These are phyloP conservation scores for Buphagus erythrorhynchus DNA, from an alignment of 2,797 vertebrate genomes.

Conservation along the genomic window DNA sequence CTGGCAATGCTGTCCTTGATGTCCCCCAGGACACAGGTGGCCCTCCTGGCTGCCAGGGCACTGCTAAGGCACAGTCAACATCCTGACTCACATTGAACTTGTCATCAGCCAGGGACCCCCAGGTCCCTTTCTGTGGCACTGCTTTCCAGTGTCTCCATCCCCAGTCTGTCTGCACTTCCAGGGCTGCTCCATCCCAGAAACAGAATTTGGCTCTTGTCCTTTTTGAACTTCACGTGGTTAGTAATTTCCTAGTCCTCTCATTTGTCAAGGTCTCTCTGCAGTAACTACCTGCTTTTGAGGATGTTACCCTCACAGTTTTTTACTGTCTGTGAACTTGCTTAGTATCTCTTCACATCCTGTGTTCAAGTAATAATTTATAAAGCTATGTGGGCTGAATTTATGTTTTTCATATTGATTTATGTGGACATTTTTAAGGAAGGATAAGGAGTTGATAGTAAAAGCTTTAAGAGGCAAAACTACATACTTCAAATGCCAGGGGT, in stretches of 20 bases:
- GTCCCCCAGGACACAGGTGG: fast-evolving
- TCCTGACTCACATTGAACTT: fast-evolving
- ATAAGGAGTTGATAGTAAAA: neutral
- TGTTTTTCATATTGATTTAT: neutral
- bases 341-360: neutral
- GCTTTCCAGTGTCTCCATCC: neutral
- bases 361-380: neutral
- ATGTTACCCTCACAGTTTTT: neutral
- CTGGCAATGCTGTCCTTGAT: neutral
- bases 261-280: neutral
- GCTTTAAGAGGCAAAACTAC: neutral
- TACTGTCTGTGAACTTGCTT: neutral
- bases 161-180: no score
- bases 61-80: neutral
- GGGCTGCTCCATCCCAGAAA: neutral
- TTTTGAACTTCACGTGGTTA: neutral
- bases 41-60: neutral
- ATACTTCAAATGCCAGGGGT: neutral
- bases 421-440: neutral
- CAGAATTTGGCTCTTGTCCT: neutral
- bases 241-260: neutral
- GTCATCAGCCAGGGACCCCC: fast-evolving
- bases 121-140: fast-evolving
- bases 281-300: neutral
- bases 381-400: neutral